Conservation (phyloP, 2,113 vertebrate genomes). For the Anhinga rufa region DNA sequence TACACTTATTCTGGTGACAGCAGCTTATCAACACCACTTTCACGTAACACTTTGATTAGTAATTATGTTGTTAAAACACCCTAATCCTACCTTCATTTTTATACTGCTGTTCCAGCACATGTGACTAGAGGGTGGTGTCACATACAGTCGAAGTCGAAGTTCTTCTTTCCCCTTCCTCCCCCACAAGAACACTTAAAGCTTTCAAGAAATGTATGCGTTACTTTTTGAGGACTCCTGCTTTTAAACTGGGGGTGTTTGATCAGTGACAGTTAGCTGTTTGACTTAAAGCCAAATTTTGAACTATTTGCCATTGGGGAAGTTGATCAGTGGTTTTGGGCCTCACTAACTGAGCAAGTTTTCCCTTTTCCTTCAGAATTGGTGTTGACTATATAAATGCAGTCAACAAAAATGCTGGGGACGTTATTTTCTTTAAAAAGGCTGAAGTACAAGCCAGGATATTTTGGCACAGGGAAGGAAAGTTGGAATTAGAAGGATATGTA, state of each 20-base stretch:
- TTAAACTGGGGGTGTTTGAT: not conserved
- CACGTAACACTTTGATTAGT: not conserved
- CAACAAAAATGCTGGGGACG: not conserved
- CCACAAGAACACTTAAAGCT: not conserved
- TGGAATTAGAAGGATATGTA: not conserved
- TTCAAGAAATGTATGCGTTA: not conserved
- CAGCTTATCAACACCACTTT: not conserved
- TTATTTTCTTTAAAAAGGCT: not conserved
- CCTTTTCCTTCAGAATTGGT: not conserved
- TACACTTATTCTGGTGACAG: not conserved
- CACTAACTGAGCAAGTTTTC: not conserved
- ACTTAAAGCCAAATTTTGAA: not conserved
- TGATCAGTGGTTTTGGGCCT: not conserved
- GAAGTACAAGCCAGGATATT: not conserved
- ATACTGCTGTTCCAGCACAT: not conserved
- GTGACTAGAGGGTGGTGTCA: not conserved
- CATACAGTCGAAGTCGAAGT: not conserved
- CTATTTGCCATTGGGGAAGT: not conserved
- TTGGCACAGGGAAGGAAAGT: not conserved
- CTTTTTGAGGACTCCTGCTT: not conserved
- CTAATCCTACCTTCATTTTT: not conserved
- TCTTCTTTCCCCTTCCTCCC: constrained; percentile 3
- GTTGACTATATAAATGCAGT: not conserved
- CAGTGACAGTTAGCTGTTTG: not conserved
- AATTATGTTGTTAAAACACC: constrained; percentile 1